Percentiles rank a stretch among this genome's conserved stretches.
Evolutionary conservation across 2,797 vertebrate genomes (phyloP).

Genomic region (Falco columbarius): DNA sequence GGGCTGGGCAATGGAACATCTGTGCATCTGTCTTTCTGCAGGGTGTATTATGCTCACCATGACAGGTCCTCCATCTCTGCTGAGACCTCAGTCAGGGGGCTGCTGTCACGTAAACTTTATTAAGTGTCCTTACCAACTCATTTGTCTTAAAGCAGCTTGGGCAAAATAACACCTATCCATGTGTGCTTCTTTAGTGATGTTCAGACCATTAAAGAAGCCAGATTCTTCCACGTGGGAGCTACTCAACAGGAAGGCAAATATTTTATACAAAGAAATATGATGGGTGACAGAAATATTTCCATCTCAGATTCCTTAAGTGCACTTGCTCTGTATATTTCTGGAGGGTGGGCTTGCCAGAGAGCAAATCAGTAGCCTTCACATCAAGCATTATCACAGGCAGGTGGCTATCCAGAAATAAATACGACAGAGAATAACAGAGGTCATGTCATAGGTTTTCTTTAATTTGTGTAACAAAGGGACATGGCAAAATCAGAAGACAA

Average conservation of each 20-base stretch:
- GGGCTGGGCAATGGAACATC: background rate
- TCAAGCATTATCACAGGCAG: background rate
- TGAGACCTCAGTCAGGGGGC: fast-evolving
- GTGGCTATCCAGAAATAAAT: background rate
- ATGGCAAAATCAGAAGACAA: background rate
- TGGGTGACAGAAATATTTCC: background rate
- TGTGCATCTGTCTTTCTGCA: background rate
- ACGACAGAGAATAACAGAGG: background rate
- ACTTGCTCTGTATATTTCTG: background rate
- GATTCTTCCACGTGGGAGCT: background rate
- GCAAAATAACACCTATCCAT: background rate
- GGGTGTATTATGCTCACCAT: background rate
- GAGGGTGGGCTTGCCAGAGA: background rate
- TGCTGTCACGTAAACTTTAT: background rate
- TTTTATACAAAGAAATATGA: background rate
- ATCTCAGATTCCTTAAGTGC: background rate
- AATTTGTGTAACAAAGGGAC: background rate
- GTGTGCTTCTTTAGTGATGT: background rate
- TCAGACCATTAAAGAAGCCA: background rate
- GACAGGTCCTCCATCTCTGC: background rate
- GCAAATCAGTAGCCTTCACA: background rate
- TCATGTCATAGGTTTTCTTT: background rate
- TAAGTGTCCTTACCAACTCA: background rate
- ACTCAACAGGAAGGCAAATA: background rate
- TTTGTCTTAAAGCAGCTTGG: background rate